Conservation (phyloP, 2,797 vertebrate genomes). For the Onychomys torridus region DNA sequence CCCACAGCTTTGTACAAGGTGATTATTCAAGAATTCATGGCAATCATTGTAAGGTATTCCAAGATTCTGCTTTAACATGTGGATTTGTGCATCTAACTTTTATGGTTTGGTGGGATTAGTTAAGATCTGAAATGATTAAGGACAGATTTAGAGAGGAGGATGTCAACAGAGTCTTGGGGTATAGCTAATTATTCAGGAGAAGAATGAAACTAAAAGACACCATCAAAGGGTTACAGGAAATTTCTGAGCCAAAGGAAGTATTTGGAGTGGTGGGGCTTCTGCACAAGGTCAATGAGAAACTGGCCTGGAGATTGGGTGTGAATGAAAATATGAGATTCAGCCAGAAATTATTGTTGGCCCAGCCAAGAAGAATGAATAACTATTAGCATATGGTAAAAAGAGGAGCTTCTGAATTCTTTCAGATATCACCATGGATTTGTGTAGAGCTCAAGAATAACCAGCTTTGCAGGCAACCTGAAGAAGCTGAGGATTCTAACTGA, state of each 20-base stretch:
- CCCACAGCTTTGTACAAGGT: neutral
- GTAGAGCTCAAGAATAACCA: neutral
- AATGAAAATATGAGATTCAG: neutral
- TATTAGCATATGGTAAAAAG: neutral
- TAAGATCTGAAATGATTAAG: constrained; percentile 9
- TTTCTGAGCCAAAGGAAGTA: neutral
- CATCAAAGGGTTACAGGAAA: neutral
- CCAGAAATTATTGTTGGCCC: neutral
- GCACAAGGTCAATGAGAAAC: neutral
- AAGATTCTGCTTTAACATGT: neutral
- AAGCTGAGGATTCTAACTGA: neutral
- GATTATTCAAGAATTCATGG: neutral
- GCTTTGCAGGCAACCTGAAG: neutral
- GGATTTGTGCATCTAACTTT: neutral
- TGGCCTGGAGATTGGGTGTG: neutral
- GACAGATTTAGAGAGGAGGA: neutral
- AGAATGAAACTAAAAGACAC: neutral
- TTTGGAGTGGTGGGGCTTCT: neutral
- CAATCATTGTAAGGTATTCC: neutral
- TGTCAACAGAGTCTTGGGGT: neutral
- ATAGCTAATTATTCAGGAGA: neutral
- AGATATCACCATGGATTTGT: neutral
- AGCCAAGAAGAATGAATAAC: neutral
- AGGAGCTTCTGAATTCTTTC: neutral
- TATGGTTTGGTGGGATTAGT: neutral